A percentile compares a stretch with the other conserved stretches of the same genome.
Evolutionary conservation across 2,797 vertebrate species (phyloP).

Genomic region (Lepus oiostolus): DNA sequence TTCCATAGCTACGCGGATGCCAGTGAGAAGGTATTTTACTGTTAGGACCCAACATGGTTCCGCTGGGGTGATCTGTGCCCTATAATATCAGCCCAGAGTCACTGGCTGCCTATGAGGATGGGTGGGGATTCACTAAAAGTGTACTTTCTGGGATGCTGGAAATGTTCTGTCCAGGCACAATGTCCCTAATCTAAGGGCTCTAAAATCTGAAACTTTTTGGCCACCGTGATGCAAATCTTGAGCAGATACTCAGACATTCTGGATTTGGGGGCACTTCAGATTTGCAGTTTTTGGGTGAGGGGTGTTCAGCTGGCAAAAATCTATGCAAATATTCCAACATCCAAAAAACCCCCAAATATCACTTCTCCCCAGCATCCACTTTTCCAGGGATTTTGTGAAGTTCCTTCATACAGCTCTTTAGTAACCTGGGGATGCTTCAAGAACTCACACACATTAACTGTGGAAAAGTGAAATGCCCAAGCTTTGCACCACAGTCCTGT

Average conservation of each 20-base stretch:
- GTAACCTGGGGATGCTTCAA: not conserved
- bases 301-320: no score
- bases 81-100: not conserved
- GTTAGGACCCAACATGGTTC: not conserved
- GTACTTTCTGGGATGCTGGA: not conserved
- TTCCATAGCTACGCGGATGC: not conserved
- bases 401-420: not conserved
- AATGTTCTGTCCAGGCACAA: not conserved
- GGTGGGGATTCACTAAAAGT: not conserved
- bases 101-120: not conserved
- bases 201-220: no score
- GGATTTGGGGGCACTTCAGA: no score
- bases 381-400: no score
- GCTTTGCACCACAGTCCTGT: not conserved
- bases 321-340: no score
- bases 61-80: not conserved
- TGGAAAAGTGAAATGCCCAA: not conserved
- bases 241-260: no score
- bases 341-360: no score
- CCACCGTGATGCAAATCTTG: no score
- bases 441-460: not conserved
- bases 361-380: no score
- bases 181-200: no score
- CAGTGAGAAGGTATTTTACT: not conserved
- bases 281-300: no score